A percentile compares a stretch with the other conserved stretches of the same genome.
Conservation (phyloP, 2,797 vertebrate genomes). For the Diglossa cyanea region DNA sequence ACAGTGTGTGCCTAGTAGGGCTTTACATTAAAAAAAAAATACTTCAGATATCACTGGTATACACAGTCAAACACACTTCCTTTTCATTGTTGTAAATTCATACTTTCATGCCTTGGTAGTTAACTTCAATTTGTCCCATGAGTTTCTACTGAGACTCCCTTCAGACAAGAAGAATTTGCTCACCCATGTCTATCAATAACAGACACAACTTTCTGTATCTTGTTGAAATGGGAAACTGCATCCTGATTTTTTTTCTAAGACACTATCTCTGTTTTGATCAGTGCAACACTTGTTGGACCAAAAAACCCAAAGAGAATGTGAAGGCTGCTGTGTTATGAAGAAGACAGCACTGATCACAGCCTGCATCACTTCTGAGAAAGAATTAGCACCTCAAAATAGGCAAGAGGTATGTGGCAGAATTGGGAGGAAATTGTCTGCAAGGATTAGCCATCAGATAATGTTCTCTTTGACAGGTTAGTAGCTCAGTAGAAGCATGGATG, state of each 20-base stretch:
- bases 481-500: not conserved
- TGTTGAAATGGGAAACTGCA: not conserved
- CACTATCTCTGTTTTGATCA: not conserved
- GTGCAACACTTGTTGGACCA: not conserved
- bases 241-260: not conserved
- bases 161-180: not conserved
- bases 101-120: not conserved
- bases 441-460: not conserved
- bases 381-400: not conserved
- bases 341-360: not conserved
- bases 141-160: not conserved
- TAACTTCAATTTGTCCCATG: not conserved
- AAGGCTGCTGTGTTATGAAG: not conserved
- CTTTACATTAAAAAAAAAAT: not conserved
- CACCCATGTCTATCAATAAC: not conserved
- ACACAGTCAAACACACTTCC: not conserved
- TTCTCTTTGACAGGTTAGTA: not conserved
- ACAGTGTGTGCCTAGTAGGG: not conserved
- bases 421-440: not conserved
- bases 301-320: fast-evolving
- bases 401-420: not conserved
- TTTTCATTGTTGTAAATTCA: not conserved
- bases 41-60: not conserved
- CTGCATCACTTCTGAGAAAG: not conserved
- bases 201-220: not conserved